A percentile compares a stretch with the other conserved stretches of the same genome.
phyloP scores from a whole-genome alignment of 2,888 invertebrate genomes.

The Drosophila hawaiiensis region DNA sequence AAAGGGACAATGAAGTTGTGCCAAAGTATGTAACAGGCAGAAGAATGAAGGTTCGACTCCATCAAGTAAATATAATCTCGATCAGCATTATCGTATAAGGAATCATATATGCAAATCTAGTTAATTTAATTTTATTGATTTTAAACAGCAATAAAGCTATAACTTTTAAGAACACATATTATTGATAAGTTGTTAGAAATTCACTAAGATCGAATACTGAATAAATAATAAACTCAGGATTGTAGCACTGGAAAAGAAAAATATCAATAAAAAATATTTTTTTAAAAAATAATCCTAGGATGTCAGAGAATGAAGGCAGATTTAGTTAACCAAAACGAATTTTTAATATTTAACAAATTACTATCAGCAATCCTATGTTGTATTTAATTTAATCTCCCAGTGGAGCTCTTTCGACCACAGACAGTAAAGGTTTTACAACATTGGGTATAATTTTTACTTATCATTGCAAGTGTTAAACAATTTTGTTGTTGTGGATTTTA shows the following conservation, averaged over 20 bases:
- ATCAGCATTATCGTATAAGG: neutral
- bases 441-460: neutral
- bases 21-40: neutral
- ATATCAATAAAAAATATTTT: neutral
- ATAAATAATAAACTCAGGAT: too few relatives aligned
- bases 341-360: neutral
- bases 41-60: neutral
- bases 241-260: neutral
- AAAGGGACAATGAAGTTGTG: neutral
- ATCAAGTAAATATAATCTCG: neutral
- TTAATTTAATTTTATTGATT: neutral
- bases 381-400: neutral
- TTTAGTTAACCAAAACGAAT: neutral
- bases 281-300: neutral
- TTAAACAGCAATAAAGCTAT: too few relatives aligned
- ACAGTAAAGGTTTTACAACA: neutral
- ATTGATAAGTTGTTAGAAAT: too few relatives aligned
- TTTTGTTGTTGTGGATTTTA: neutral
- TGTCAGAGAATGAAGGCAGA: neutral
- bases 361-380: neutral
- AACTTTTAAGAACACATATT: too few relatives aligned
- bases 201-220: too few relatives aligned
- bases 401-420: neutral
- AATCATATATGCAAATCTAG: too few relatives aligned
- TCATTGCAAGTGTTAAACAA: too few relatives aligned